These are phyloP conservation scores for Apis florea DNA, from an alignment of 1,140 invertebrate species.

Conservation along the genomic window DNA sequence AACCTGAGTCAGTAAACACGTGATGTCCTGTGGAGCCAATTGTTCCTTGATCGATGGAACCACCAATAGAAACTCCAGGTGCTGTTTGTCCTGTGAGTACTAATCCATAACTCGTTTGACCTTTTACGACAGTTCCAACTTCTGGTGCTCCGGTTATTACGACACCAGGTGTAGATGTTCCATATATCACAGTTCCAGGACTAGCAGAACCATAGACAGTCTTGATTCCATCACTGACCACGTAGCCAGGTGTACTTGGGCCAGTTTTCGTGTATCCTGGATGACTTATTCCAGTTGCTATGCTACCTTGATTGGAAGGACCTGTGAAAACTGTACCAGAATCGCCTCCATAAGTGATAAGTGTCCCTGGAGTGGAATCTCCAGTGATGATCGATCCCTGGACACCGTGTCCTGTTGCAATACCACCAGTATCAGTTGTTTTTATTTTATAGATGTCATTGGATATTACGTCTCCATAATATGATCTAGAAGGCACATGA, in stretches of 20 bases:
- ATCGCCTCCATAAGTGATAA: constrained; percentile 44
- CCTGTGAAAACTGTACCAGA: constrained; percentile 44
- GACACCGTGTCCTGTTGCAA: constrained; percentile 30
- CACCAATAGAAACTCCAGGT: constrained; percentile 40
- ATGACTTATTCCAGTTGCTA: constrained; percentile 34
- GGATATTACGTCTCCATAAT: not conserved
- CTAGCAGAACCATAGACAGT: constrained; percentile 33
- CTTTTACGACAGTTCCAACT: constrained; percentile 45
- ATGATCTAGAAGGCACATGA: not conserved
- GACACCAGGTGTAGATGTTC: constrained; percentile 31
- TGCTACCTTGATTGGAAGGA: constrained; percentile 38
- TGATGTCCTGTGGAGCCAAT: constrained; percentile 38
- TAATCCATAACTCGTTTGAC: constrained; percentile 37
- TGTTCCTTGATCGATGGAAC: constrained; percentile 50
- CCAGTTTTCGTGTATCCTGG: constrained; percentile 59
- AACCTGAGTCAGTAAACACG: not conserved
- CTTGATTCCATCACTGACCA: constrained; percentile 58
- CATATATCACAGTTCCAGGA: constrained; percentile 35
- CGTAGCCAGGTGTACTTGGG: constrained; percentile 63
- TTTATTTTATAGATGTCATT: not conserved
- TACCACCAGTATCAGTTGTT: not conserved
- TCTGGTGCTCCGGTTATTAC: constrained; percentile 27
- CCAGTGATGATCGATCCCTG: constrained; percentile 44
- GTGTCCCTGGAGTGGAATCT: constrained; percentile 41
- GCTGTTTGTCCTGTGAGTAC: constrained; percentile 54